A percentile compares a stretch with the other conserved stretches of the same genome.
phyloP scores from a whole-genome alignment of 2,113 vertebrate species.

The Saccopteryx leptura region DNA sequence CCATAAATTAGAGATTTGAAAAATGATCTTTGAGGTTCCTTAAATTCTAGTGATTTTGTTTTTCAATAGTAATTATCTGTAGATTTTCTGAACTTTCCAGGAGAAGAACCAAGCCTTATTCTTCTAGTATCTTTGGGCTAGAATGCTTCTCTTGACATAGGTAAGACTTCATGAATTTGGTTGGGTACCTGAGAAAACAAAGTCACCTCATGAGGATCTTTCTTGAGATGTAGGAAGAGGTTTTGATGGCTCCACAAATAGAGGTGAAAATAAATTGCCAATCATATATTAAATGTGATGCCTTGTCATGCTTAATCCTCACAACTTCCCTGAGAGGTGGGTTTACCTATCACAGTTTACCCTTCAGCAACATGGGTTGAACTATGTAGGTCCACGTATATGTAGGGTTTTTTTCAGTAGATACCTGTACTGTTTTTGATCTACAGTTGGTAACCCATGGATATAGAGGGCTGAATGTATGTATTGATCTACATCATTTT shows the following conservation, averaged over 20 bases:
- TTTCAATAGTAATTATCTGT: neutral
- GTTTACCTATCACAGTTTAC: neutral
- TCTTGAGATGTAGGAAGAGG: neutral
- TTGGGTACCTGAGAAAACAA: neutral
- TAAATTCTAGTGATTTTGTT: neutral
- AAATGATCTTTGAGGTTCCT: neutral
- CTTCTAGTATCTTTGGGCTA: neutral
- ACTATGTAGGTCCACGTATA: neutral
- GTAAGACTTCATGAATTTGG: neutral
- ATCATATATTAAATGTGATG: neutral
- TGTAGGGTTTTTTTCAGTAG: neutral
- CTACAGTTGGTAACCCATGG: neutral
- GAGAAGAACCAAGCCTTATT: neutral
- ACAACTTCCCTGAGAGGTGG: neutral
- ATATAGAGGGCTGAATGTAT: no score
- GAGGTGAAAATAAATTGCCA: neutral
- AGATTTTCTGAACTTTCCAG: neutral
- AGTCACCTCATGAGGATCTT: neutral
- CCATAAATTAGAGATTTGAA: neutral
- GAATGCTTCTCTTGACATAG: neutral
- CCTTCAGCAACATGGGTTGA: neutral
- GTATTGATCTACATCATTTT: neutral
- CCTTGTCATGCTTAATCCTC: neutral
- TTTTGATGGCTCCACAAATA: neutral
- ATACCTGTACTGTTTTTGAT: neutral